Base-by-base conservation (phyloP, 2,113 vertebrate genomes). In the Parotia lawesii region DNA sequence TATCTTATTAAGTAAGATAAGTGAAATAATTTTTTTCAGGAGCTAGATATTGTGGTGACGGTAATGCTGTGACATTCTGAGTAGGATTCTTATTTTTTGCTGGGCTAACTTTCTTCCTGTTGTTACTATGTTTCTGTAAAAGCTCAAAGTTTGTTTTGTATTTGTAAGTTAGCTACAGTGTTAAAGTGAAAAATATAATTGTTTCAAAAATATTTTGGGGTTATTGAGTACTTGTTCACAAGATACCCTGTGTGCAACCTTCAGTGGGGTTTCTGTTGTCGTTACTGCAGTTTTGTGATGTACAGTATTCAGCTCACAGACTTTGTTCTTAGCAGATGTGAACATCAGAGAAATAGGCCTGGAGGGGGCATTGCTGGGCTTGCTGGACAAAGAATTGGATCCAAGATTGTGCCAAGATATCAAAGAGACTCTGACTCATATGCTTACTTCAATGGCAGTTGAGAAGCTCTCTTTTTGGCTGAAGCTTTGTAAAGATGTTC, bases 401-500 rank as follows among this genome's bases (percentile, higher is more conserved):
- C 95, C 94, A 16, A 98, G 90, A 48, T 96, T 99, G 58, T 98
- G 98, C 94, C 97, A 72, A 83, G 99, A 99, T 96, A 98, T 99
- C 95, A 98, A 95, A 97, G 99, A 99, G 90, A 99, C 98, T 29
- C 96, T 99, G 84, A 98, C 97, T 85, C 98, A 99, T 89, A 99
- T 99, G 98, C 98, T 99, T 85, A 97, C 96, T 29, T 98, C 98
- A 51, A 98, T 98, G 94, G 98, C 98, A 25, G 97, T 98, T 33
- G 97, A 97, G 60, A 98, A 98, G n/a, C 98, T 99, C 86, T 98
- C 98, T 25, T 98, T 98, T 93, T 99, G 99, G 99, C 96, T 99
- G 54, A 98, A 99, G 64, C 98, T 99, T 85, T 99, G 98, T 98
- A 99, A 99, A 95, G 99, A 99, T 81, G 98, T 99, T 75, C 98